Evolutionary conservation across 2,888 invertebrate genomes (phyloP), one percentile per base, ranked within the genome.

Genomic region (Orchesellides sinensis): DNA sequence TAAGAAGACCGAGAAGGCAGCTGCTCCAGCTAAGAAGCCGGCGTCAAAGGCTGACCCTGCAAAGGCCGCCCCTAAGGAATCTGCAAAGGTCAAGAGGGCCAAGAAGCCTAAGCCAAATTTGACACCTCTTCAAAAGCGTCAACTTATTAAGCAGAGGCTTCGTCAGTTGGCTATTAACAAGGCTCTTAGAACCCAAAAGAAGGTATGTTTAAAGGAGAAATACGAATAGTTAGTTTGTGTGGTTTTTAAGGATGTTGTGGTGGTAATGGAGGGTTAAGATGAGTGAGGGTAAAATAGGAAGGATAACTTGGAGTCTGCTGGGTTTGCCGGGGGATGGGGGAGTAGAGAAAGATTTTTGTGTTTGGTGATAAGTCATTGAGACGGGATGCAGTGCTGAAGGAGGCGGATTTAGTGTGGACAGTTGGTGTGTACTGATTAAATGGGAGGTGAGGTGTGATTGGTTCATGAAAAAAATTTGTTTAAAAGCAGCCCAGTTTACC

Each of bases 131-230:
- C 85, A 86, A 77, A 87, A 88, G 82, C 69, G 88, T 40, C 85
- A 85, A 52, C 81, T 83, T 59, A 63, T 87, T 17, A 84, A 82
- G 74, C 86, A 88, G 52, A 86, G 87, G 61, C 49, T 66, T 14
- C 84, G 83, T 17, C 84, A 92, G 86, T 91, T 92, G 69, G 88
- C 89, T 6, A 92, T 95, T 84, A 92, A 93, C 69, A 96, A 95
- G 89, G 97, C 97, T 78, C 93, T 95, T 87, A 96, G 95, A 90
- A 93, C 95, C 19, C 96, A 96, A 90, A 95, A 94, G 89, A 96
- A 96, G 94, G 96, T 96, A 90, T 90, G 89, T 85, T 14, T 27
- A 10, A 32, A 32, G 5, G 10, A 32, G 6, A 32, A 32, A 5
- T 32, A 32, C 10, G 5, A 32, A 8, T 35, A 17, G 23, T 74